Base-by-base conservation (phyloP, 2,888 invertebrate genomes). In the Chrysolina haemoptera region DNA sequence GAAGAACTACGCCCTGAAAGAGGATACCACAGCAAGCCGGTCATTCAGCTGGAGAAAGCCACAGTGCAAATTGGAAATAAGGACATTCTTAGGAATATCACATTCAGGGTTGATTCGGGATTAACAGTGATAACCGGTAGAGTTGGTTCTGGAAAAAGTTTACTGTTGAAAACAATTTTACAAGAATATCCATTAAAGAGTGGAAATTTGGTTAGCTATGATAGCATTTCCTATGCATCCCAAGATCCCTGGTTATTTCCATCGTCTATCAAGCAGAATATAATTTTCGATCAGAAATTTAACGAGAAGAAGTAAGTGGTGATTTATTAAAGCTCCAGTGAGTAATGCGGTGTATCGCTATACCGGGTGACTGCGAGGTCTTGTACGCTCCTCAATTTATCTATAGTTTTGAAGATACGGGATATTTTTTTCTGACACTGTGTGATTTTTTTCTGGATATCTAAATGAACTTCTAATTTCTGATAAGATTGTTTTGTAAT, bases 1-100 rank as follows among this genome's bases (percentile, higher is more conserved):
- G 94, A 9, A 93, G 94, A 89, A 90, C 93, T 65, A 94, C 95
- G 0, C 96, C 96, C 89, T 16, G 53, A 65, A 8, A 62, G 55
- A 8, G 69, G 62, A 55, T 55, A 46, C 5, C 43, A 43, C n/a
- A 41, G 48, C 14, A 43, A 74, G 40, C 74, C 74, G 0, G 41
- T n/a, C 16, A 65, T 76, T 5, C 40, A 70, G 14, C 11, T 76
- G 27, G 68, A 74, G 64, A 62, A 70, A 16, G 72, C 64, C 16
- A 68, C 40, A 11, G 70, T 82, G 8, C 73, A 75, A 50, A 77
- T 83, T 18, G 71, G 81, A 84, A 68, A 84, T 81, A n/a, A 78
- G 79, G 67, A 80, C 84, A 14, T 90, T 0, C 79, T 91, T 6
- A 84, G 85, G 66, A 84, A 89, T 68, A 80, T 91, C 14, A 88